Conservation (phyloP, 2,797 vertebrate species). For the Danio kyathit region DNA sequence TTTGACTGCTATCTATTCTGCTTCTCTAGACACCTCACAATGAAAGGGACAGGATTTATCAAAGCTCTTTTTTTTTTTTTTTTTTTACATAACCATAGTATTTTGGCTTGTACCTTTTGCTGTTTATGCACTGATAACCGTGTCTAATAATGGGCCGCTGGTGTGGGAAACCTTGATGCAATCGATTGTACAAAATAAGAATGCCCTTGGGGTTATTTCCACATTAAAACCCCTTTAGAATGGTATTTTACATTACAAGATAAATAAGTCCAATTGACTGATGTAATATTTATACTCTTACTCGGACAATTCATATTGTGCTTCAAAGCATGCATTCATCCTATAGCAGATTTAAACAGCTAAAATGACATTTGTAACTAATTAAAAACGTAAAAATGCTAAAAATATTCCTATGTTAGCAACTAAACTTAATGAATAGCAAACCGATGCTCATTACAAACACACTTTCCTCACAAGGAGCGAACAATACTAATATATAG, state of each 20-base stretch:
- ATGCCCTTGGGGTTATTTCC: conserved; percentile 74
- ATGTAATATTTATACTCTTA: conserved; percentile 67
- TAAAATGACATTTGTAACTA: no score
- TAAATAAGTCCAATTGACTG: conserved; percentile 67
- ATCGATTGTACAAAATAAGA: conserved; percentile 60
- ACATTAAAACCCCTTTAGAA: conserved; percentile 70
- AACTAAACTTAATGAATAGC: neutral
- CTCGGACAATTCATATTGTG: neutral
- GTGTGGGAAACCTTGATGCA: conserved; percentile 67
- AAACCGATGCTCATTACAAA: neutral
- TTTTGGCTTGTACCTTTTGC: conserved; percentile 35
- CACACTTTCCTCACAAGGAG: no score
- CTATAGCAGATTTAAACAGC: neutral
- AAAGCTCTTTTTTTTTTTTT: conserved; percentile 12
- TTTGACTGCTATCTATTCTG: conserved; percentile 34
- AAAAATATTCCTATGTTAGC: neutral
- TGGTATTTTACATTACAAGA: conserved; percentile 71
- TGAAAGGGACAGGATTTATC: neutral
- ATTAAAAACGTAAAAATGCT: neutral
- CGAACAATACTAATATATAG: no score
- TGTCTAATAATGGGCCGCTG: conserved; percentile 69
- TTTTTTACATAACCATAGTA: neutral
- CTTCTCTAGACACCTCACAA: conserved; percentile 2
- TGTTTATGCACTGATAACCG: conserved; percentile 65
- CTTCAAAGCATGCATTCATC: no score